phyloP scores from a whole-genome alignment of 2,888 invertebrate genomes.

The Heteropelma amictum region DNA sequence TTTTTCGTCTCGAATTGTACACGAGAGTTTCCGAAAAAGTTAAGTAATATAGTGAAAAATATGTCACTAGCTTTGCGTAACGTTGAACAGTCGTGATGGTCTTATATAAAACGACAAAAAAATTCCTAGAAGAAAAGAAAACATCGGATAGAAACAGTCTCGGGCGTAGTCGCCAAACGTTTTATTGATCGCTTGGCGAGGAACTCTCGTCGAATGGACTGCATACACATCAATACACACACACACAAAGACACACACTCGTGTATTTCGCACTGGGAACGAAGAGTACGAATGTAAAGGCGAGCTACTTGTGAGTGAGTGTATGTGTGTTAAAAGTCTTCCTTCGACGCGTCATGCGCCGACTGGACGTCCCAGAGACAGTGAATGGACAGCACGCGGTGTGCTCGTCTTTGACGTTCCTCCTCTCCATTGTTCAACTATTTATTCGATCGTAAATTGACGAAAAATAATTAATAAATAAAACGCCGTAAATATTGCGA shows the following conservation, averaged over 20 bases:
- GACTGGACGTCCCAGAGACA: constrained; percentile 33
- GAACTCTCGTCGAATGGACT: constrained; percentile 50
- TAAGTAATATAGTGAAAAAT: too few relatives aligned
- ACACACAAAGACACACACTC: background rate
- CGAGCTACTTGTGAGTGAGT: constrained; percentile 41
- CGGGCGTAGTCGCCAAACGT: constrained; percentile 72
- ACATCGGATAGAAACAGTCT: constrained; percentile 73
- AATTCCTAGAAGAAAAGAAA: constrained; percentile 57
- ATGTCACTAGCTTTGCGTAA: background rate
- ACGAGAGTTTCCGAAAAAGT: too few relatives aligned
- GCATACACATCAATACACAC: constrained; percentile 7
- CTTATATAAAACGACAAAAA: background rate
- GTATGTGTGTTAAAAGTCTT: constrained; percentile 31
- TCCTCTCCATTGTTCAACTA: background rate
- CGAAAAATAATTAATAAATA: background rate
- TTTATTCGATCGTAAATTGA: background rate
- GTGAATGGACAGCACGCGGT: constrained; percentile 36
- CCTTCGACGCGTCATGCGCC: constrained; percentile 53
- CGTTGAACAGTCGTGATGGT: background rate
- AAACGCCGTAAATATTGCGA: too few relatives aligned
- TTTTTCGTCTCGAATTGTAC: too few relatives aligned
- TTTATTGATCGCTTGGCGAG: constrained; percentile 72
- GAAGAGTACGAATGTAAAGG: constrained; percentile 36
- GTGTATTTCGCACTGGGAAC: constrained; percentile 19
- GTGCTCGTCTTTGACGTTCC: constrained; percentile 44